Evolutionary conservation across 1,140 invertebrate genomes (phyloP).

Genomic region (Nomia melanderi): DNA sequence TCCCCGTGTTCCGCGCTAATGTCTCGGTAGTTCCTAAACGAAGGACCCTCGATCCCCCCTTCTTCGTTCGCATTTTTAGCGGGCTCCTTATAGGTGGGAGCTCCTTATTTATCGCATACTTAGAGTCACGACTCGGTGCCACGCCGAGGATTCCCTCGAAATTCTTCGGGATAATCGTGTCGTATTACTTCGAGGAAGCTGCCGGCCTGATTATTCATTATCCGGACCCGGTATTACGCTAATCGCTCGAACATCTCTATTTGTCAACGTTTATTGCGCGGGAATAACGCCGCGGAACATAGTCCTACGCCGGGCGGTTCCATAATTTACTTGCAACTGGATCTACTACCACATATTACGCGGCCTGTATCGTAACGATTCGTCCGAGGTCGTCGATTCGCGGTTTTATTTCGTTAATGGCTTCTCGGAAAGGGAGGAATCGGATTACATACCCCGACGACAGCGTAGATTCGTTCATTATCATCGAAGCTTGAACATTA

Average conservation of each 20-base stretch:
- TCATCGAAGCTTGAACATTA: too few species aligned
- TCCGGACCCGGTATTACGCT: neutral
- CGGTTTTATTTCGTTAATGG: too few species aligned
- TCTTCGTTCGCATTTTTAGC: neutral
- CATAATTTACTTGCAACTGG: too few species aligned
- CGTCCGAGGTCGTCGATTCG: too few species aligned
- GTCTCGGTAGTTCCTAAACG: neutral
- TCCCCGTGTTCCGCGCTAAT: neutral
- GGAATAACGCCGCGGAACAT: neutral
- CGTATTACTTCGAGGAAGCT: neutral
- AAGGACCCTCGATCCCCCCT: neutral
- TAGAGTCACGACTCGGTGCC: neutral
- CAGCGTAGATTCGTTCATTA: too few species aligned
- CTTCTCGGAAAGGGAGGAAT: too few species aligned
- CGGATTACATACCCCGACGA: too few species aligned
- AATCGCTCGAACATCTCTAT: constrained; percentile 1
- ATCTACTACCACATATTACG: too few species aligned
- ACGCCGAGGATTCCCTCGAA: neutral
- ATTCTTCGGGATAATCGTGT: neutral
- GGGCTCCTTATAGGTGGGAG: neutral
- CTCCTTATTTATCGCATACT: neutral
- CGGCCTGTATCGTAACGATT: too few species aligned
- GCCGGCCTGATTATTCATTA: neutral
- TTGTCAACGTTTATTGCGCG: neutral
- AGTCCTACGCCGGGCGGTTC: too few species aligned